phyloP scores from a whole-genome alignment of 2,797 vertebrate species.

The Sebastiscus albofasciatus region DNA sequence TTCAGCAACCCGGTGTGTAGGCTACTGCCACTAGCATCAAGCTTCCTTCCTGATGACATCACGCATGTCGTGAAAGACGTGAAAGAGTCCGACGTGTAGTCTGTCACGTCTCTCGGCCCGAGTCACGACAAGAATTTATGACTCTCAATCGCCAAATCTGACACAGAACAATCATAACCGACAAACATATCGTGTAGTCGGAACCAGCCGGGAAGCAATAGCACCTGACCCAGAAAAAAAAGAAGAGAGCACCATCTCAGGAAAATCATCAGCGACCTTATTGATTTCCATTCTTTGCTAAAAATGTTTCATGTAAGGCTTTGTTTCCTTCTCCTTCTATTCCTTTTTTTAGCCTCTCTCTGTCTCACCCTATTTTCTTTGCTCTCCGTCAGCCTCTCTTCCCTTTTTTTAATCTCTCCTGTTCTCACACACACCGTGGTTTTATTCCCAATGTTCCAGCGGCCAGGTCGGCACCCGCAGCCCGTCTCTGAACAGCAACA shows the following conservation, averaged over 20 bases:
- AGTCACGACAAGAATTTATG: too few species aligned
- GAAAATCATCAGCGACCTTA: constrained; percentile 9
- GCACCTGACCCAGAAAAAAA: background rate
- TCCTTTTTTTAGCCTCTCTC: background rate
- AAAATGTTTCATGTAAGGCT: constrained; percentile 13
- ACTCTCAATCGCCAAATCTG: too few species aligned
- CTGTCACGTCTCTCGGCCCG: too few species aligned
- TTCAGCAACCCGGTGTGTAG: too few species aligned
- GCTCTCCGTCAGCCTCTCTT: background rate
- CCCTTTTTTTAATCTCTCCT: background rate
- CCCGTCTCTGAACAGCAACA: constrained; percentile 96
- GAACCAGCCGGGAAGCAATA: too few species aligned
- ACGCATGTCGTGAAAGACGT: too few species aligned
- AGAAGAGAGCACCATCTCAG: background rate
- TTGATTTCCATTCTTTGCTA: constrained; percentile 36
- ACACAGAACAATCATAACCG: too few species aligned
- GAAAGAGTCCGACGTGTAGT: too few species aligned
- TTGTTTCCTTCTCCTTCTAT: background rate
- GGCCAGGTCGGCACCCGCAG: constrained; percentile 96
- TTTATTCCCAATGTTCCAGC: constrained; percentile 75
- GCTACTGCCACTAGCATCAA: too few species aligned
- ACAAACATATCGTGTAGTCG: too few species aligned
- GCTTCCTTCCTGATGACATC: too few species aligned
- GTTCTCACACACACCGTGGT: background rate
- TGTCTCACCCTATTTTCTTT: background rate